A percentile compares a stretch with the other conserved stretches of the same genome.
phyloP scores from a whole-genome alignment of 2,113 vertebrate species.

The Oncorhynchus keta region DNA sequence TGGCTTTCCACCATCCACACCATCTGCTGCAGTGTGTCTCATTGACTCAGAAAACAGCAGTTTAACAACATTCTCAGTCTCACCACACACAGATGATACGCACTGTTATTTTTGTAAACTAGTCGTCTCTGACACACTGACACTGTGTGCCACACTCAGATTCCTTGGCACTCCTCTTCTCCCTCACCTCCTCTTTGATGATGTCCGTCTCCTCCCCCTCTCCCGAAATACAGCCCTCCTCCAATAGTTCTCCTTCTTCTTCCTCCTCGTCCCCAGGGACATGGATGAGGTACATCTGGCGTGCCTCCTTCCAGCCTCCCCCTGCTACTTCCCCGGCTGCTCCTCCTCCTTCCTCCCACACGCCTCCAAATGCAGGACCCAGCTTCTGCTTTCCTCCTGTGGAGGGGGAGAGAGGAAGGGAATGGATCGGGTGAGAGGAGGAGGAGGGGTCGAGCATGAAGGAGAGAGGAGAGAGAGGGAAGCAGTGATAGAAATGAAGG shows the following conservation, averaged over 20 bases:
- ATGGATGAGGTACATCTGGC: slow-evolving; percentile 73
- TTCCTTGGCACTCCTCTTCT: slow-evolving; percentile 43
- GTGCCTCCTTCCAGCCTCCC: slow-evolving; percentile 66
- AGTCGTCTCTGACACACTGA: slow-evolving; percentile 48
- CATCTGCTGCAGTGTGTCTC: slow-evolving; percentile 30
- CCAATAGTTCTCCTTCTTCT: slow-evolving; percentile 61
- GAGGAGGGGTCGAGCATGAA: slow-evolving; percentile 18
- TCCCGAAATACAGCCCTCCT: slow-evolving; percentile 67
- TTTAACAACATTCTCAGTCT: slow-evolving; percentile 31
- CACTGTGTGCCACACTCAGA: slow-evolving; percentile 57
- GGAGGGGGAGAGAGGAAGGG: slow-evolving; percentile 32
- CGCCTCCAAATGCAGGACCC: slow-evolving; percentile 61
- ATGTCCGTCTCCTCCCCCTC: slow-evolving; percentile 75
- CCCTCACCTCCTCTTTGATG: slow-evolving; percentile 83
- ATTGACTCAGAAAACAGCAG: slow-evolving; percentile 25
- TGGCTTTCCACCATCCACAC: slow-evolving; percentile 25
- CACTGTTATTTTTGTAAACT: slow-evolving; percentile 24
- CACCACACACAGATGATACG: background rate
- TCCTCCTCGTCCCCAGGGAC: slow-evolving; percentile 66
- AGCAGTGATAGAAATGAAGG: slow-evolving; percentile 44
- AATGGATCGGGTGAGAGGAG: slow-evolving; percentile 15
- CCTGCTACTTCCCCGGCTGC: slow-evolving; percentile 50
- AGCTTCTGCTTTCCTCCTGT: slow-evolving; percentile 75
- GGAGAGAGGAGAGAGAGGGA: slow-evolving; percentile 42
- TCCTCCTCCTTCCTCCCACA: slow-evolving; percentile 74